phyloP scores from a whole-genome alignment of 2,113 vertebrate species.

The Nycticryphes semicollaris region DNA sequence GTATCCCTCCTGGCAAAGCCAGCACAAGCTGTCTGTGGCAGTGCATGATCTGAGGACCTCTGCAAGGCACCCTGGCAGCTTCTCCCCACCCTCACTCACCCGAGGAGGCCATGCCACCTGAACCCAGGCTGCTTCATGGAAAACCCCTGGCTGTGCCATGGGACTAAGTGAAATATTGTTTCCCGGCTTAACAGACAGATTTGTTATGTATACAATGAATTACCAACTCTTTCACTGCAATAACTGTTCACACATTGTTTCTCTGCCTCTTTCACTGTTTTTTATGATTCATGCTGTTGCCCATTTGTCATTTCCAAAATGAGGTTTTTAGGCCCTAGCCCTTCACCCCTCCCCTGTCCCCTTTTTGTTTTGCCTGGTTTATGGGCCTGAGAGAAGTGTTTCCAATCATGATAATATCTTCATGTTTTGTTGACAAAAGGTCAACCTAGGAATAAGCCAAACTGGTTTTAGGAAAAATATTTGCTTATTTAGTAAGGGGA shows the following conservation, averaged over 20 bases:
- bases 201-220: conserved; percentile 38
- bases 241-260: conserved; percentile 37
- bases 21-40: rapidly evolving
- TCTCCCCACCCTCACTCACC: rapidly evolving
- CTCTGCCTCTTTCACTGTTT: conserved; percentile 15
- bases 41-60: not conserved
- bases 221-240: conserved; percentile 10
- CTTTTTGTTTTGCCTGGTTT: conserved; percentile 35
- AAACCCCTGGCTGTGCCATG: not conserved
- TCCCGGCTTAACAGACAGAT: not conserved
- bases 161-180: not conserved
- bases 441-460: conserved; percentile 52
- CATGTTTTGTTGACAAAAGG: conserved; percentile 58
- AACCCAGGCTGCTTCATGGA: not conserved
- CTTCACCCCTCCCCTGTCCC: not conserved
- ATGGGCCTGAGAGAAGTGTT: conserved; percentile 31
- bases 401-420: conserved; percentile 40
- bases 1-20: not conserved
- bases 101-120: not conserved
- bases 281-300: conserved; percentile 38
- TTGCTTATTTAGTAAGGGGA: conserved; percentile 58
- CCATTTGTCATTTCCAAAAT: conserved; percentile 41
- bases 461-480: conserved; percentile 59
- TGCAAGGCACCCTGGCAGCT: not conserved
- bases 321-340: not conserved